phyloP scores from a whole-genome alignment of 2,888 invertebrate genomes.

The Caenorhabditis uteleia region DNA sequence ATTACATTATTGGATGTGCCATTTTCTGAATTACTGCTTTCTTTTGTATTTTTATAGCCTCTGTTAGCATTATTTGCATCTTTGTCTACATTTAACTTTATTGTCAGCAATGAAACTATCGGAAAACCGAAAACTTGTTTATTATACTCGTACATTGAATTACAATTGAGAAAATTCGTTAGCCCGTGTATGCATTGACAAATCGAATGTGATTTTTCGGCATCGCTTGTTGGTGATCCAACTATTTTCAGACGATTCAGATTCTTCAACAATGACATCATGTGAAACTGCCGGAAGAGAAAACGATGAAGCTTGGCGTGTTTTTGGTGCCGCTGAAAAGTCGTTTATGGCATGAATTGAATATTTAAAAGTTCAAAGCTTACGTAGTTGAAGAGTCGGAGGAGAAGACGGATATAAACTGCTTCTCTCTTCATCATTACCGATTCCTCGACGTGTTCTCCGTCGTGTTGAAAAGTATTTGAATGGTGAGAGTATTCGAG shows the following conservation, averaged over 20 bases:
- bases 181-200: constrained; percentile 23
- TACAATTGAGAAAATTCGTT: constrained; percentile 27
- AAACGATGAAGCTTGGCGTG: constrained; percentile 30
- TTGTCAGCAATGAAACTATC: no score
- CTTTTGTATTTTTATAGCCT: no score
- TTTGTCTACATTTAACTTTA: no score
- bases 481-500: constrained; percentile 11
- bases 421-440: constrained; percentile 29
- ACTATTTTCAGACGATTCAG: constrained; percentile 28
- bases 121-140: no score
- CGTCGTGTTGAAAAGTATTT: constrained; percentile 11
- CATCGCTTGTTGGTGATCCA: constrained; percentile 18
- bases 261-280: constrained; percentile 23
- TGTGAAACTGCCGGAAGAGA: constrained; percentile 31
- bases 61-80: no score
- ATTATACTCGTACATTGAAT: background rate
- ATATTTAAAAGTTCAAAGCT: constrained; percentile 14
- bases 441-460: constrained; percentile 15
- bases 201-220: constrained; percentile 31
- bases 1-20: no score
- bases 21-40: no score
- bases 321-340: constrained; percentile 22
- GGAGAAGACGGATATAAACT: constrained; percentile 34
- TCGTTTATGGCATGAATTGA: constrained; percentile 10
- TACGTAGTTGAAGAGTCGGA: constrained; percentile 31